Conservation (phyloP, 2,888 invertebrate species). For the Aphidoletes aphidimyza region DNA sequence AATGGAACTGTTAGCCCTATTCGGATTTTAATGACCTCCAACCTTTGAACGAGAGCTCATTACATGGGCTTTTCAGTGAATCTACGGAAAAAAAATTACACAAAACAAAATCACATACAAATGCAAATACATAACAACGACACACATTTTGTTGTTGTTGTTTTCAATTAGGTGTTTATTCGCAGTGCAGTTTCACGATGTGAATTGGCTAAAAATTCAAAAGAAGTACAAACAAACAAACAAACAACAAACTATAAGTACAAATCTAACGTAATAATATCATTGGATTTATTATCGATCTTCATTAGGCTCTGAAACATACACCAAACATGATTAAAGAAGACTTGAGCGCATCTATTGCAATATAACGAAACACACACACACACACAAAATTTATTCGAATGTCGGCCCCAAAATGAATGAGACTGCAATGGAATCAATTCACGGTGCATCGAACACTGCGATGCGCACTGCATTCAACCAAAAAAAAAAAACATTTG, state of each 20-base stretch:
- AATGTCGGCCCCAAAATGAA: too few species aligned
- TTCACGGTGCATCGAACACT: too few species aligned
- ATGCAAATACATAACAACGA: background rate
- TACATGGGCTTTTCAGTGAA: background rate
- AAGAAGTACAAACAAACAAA: background rate
- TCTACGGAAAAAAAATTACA: too few species aligned
- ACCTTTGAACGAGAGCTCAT: constrained; percentile 41
- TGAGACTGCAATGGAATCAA: too few species aligned
- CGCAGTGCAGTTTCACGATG: background rate
- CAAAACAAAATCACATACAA: too few species aligned
- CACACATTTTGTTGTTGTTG: background rate
- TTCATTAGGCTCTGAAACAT: background rate
- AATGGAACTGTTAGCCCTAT: too few species aligned
- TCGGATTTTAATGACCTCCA: background rate
- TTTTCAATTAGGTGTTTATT: background rate
- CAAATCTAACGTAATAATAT: background rate
- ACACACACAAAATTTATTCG: too few species aligned
- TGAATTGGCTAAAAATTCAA: background rate
- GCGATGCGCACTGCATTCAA: too few species aligned
- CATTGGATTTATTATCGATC: constrained; percentile 15
- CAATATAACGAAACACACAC: too few species aligned
- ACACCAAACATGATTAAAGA: too few species aligned
- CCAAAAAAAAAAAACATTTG: too few species aligned
- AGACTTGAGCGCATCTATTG: too few species aligned
- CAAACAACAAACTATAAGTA: background rate